phyloP scores from a whole-genome alignment of 2,888 invertebrate species.

The Leptopilina drosophilae region DNA sequence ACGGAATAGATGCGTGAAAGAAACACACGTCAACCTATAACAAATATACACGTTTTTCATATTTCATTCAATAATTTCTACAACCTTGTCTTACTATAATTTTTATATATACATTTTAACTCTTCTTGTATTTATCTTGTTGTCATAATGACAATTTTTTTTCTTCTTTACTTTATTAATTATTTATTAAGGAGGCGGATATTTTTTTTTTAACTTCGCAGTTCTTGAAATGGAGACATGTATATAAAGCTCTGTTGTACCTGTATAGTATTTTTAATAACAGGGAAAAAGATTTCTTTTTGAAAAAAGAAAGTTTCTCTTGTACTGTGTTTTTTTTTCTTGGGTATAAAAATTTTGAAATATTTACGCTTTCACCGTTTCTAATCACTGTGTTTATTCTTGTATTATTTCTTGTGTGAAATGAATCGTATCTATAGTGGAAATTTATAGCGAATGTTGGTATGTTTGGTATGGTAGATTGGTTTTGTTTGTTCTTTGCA shows the following conservation, averaged over 20 bases:
- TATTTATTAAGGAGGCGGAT: constrained; percentile 27
- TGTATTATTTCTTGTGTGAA: too few relatives aligned
- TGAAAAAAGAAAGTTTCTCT: too few relatives aligned
- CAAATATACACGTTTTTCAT: constrained; percentile 48
- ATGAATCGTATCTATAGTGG: too few relatives aligned
- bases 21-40: constrained; percentile 39
- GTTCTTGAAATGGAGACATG: neutral
- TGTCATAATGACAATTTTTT: constrained; percentile 23
- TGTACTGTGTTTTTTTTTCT: too few relatives aligned
- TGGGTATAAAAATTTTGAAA: too few relatives aligned
- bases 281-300: too few relatives aligned
- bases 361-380: too few relatives aligned
- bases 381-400: too few relatives aligned
- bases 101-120: constrained; percentile 5
- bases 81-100: constrained; percentile 19
- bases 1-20: constrained; percentile 14
- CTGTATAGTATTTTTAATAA: too few relatives aligned
- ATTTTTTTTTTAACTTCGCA: neutral
- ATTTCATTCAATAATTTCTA: constrained; percentile 34
- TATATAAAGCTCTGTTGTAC: too few relatives aligned
- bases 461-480: too few relatives aligned
- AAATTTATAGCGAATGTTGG: too few relatives aligned
- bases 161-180: constrained; percentile 21
- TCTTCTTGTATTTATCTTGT: neutral
- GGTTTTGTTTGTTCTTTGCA: neutral